Conservation (phyloP, 2,888 invertebrate species). For the Idaea biselata region DNA sequence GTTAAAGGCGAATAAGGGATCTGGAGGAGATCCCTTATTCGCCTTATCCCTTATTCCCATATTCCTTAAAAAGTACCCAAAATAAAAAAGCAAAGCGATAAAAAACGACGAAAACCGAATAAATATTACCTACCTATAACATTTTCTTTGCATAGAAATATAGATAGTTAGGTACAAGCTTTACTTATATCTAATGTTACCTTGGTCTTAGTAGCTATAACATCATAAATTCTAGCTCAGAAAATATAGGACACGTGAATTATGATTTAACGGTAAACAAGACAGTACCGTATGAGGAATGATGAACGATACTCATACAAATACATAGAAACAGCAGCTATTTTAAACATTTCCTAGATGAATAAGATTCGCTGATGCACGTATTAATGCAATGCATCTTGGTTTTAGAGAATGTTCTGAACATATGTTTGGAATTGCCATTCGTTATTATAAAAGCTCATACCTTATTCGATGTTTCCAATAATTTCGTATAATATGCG, state of each 20-base stretch:
- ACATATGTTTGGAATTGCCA: not conserved
- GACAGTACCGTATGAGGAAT: conserved; percentile 22
- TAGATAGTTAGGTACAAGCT: not conserved
- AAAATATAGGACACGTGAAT: conserved; percentile 14
- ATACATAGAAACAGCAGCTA: conserved; percentile 14
- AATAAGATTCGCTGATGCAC: conserved; percentile 18
- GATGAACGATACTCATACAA: conserved; percentile 20
- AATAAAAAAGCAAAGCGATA: no score
- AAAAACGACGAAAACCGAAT: no score
- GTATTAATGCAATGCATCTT: conserved; percentile 13
- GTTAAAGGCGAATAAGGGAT: no score
- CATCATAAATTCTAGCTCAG: not conserved
- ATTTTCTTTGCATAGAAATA: no score
- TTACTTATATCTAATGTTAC: not conserved
- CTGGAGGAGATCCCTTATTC: no score
- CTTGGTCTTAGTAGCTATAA: not conserved
- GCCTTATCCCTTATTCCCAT: no score
- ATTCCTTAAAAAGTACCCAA: no score
- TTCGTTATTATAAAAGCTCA: not conserved
- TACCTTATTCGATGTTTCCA: no score
- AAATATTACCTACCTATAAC: no score
- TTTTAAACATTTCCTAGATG: conserved; percentile 22
- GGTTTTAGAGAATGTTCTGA: not conserved
- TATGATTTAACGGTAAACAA: conserved; percentile 20
- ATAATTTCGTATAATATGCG: no score